phyloP scores from a whole-genome alignment of 2,797 vertebrate species.

The Sebastes diploproa region DNA sequence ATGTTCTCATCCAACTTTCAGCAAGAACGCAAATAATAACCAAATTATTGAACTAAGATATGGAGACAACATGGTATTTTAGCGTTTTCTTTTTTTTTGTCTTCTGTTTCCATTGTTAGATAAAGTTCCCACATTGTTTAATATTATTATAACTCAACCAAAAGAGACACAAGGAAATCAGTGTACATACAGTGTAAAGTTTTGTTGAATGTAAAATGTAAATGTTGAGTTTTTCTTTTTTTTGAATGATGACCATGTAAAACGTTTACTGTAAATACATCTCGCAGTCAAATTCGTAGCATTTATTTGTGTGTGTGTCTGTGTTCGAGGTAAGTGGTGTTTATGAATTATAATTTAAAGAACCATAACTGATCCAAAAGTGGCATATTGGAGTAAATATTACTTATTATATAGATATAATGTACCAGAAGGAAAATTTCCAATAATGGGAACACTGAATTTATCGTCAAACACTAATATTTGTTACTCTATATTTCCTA shows the following conservation, averaged over 20 bases:
- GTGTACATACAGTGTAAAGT: neutral
- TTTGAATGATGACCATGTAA: neutral
- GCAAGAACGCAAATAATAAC: neutral
- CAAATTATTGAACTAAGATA: neutral
- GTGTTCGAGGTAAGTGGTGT: neutral
- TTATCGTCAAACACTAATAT: neutral
- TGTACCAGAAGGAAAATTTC: neutral
- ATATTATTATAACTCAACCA: neutral
- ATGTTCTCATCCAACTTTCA: neutral
- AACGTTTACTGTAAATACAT: conserved; percentile 12
- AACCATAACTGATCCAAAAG: neutral
- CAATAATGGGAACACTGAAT: neutral
- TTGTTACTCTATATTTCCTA: neutral
- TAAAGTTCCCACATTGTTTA: neutral
- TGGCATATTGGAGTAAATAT: neutral
- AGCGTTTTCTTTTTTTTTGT: neutral
- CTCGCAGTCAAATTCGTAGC: neutral
- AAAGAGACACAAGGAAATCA: neutral
- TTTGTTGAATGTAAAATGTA: neutral
- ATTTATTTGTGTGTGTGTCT: neutral
- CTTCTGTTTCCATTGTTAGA: neutral
- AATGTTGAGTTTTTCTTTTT: neutral
- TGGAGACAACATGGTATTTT: neutral
- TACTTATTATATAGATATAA: neutral
- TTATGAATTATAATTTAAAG: neutral